Percentiles rank a stretch among this genome's conserved stretches.
These are phyloP conservation scores for Bedellia somnulentella DNA, from an alignment of 2,888 invertebrate genomes.

Conservation along the genomic window DNA sequence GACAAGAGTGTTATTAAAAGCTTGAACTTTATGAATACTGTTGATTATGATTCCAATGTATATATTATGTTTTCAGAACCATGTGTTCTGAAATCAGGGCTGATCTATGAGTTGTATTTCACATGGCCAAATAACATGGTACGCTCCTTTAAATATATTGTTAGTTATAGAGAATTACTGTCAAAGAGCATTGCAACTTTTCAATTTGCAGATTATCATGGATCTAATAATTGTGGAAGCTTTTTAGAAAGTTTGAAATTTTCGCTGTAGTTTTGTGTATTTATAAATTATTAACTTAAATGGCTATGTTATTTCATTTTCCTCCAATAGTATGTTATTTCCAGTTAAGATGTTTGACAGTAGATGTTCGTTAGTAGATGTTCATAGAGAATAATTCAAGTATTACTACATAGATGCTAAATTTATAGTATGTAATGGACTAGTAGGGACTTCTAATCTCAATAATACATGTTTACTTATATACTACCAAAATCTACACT, in stretches of 20 bases:
- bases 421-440: no score
- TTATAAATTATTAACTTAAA: no score
- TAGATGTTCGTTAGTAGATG: no score
- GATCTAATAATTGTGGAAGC: constrained; percentile 29
- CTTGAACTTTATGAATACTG: constrained; percentile 32
- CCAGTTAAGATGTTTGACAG: no score
- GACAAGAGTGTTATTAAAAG: constrained; percentile 31
- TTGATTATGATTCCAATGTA: constrained; percentile 43
- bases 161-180: constrained; percentile 33
- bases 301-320: no score
- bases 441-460: no score
- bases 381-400: no score
- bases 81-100: constrained; percentile 38
- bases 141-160: constrained; percentile 33
- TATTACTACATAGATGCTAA: no score
- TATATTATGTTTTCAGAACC: constrained; percentile 40
- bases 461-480: no score
- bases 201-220: constrained; percentile 41
- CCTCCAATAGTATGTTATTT: no score
- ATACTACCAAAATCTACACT: no score
- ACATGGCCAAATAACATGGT: constrained; percentile 32
- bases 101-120: constrained; percentile 45
- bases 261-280: no score
- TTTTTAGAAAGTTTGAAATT: constrained; percentile 45
- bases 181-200: constrained; percentile 33